These are phyloP conservation scores for Drosophila pruinosa DNA, from an alignment of 1,140 invertebrate genomes.

Conservation along the genomic window DNA sequence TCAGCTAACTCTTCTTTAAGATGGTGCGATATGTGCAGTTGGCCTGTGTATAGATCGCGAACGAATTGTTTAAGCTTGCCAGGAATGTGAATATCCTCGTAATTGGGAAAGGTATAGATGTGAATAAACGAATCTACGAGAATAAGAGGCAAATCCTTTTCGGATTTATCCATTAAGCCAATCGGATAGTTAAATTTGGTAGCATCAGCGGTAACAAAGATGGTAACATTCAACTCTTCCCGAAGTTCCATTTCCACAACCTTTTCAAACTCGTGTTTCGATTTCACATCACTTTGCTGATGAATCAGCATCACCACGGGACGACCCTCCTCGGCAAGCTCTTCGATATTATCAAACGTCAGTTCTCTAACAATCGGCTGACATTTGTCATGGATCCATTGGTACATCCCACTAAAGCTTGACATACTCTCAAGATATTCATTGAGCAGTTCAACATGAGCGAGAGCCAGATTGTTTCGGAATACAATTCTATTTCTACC, in stretches of 20 bases:
- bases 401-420: background rate
- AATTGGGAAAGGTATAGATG: constrained; percentile 49
- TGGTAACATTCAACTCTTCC: constrained; percentile 9
- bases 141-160: constrained; percentile 44
- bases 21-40: constrained; percentile 16
- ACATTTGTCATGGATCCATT: constrained; percentile 36
- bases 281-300: constrained; percentile 6
- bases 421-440: constrained; percentile 37
- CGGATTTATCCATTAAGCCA: constrained; percentile 32
- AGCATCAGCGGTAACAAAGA: constrained; percentile 41
- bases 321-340: constrained; percentile 32
- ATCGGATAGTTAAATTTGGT: constrained; percentile 31
- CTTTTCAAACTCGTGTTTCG: constrained; percentile 26
- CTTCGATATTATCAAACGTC: constrained; percentile 62
- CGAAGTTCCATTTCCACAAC: background rate
- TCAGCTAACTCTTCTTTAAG: background rate
- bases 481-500: constrained; percentile 29
- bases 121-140: constrained; percentile 50
- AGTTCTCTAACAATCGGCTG: constrained; percentile 30
- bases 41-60: background rate
- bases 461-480: background rate
- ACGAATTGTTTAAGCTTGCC: constrained; percentile 45
- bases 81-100: constrained; percentile 40
- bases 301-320: constrained; percentile 54
- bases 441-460: background rate